These are phyloP conservation scores for Diabrotica virgifera DNA, from an alignment of 1,140 invertebrate genomes.

Conservation along the genomic window DNA sequence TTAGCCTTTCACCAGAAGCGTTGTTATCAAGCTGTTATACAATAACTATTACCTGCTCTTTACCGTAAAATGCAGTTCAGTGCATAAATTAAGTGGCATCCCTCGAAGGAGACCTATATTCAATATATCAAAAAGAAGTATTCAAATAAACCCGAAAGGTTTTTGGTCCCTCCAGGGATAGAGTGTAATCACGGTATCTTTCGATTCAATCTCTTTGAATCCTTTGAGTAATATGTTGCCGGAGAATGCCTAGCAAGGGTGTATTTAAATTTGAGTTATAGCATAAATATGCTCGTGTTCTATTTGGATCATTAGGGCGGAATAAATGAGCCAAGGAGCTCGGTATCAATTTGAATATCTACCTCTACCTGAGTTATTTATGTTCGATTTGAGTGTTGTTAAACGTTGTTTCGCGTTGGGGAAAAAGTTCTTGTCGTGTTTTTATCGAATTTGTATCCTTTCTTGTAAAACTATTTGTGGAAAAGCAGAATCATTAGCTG, in stretches of 20 bases:
- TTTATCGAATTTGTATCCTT: too few relatives aligned
- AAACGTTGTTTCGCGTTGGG: not conserved
- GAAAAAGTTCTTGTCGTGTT: too few relatives aligned
- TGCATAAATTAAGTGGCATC: too few relatives aligned
- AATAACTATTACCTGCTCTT: too few relatives aligned
- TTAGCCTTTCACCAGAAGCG: too few relatives aligned
- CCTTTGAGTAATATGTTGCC: conserved; percentile 9
- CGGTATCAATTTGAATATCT: conserved; percentile 14
- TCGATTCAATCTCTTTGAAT: conserved; percentile 14
- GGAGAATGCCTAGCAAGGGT: conserved; percentile 6
- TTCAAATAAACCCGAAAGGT: conserved; percentile 10
- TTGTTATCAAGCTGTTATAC: too few relatives aligned
- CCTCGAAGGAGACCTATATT: conserved; percentile 8
- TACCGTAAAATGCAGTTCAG: too few relatives aligned
- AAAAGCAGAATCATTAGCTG: too few relatives aligned
- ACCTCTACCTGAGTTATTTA: conserved; percentile 18
- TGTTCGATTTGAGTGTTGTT: not conserved
- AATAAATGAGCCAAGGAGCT: conserved; percentile 5
- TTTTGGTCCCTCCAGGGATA: not conserved
- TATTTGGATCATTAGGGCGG: conserved; percentile 16
- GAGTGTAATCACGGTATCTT: conserved; percentile 14
- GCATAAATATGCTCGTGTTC: conserved; percentile 18
- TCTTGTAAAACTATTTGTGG: too few relatives aligned
- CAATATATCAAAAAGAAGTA: conserved; percentile 10
- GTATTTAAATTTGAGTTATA: conserved; percentile 19